These are phyloP conservation scores for Caenorhabditis latens DNA, from an alignment of 1,140 invertebrate genomes.

Conservation along the genomic window DNA sequence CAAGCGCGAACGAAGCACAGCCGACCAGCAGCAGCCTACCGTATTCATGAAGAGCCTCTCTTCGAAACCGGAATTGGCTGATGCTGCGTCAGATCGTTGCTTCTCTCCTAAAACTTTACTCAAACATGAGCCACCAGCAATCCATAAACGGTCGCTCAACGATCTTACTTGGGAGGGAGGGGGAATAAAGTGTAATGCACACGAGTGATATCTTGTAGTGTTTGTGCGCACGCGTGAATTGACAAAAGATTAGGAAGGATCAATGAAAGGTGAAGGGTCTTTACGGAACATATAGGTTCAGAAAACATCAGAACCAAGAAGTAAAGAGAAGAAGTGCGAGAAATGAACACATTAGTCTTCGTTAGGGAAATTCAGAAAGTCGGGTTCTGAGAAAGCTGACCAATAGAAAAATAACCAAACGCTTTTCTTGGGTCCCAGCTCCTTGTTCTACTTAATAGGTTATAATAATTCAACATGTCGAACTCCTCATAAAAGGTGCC, in stretches of 20 bases:
- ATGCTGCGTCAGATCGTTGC: constrained; percentile 6
- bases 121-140: constrained; percentile 31
- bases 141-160: constrained; percentile 41
- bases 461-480: constrained; percentile 37
- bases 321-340: not conserved
- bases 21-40: constrained; percentile 35
- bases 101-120: constrained; percentile 28
- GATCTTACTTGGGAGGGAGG: constrained; percentile 17
- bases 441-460: constrained; percentile 30
- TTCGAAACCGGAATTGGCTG: constrained; percentile 18
- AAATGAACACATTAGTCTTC: not conserved
- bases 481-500: constrained; percentile 52
- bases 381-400: not conserved
- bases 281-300: not conserved
- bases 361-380: not conserved
- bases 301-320: not conserved
- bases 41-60: constrained; percentile 36
- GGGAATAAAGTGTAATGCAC: constrained; percentile 40
- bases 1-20: not conserved
- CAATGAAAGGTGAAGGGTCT: constrained; percentile 2
- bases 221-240: not conserved
- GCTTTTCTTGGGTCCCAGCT: not conserved
- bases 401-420: not conserved
- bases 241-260: constrained; percentile 37
- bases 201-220: constrained; percentile 51